These are phyloP conservation scores for Pitta sordida DNA, from an alignment of 2,113 vertebrate genomes.

Conservation along the genomic window DNA sequence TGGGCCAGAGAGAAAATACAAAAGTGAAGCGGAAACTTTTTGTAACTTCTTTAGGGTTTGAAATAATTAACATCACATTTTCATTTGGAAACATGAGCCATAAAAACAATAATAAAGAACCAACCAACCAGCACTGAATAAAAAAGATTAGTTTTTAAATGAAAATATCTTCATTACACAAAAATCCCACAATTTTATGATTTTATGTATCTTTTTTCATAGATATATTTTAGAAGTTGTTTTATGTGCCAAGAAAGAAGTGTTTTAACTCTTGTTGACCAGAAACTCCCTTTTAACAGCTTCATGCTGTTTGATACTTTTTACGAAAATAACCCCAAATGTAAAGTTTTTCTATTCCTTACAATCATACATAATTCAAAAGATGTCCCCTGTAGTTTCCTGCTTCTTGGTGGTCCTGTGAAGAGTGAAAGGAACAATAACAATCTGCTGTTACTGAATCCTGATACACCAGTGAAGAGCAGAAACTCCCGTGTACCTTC, in stretches of 20 bases:
- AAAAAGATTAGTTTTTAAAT: too few species aligned
- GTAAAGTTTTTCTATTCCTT: neutral
- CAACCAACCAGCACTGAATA: too few species aligned
- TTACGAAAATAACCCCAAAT: neutral
- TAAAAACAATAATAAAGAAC: too few species aligned
- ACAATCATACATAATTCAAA: neutral
- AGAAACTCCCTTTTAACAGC: neutral
- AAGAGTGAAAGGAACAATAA: neutral
- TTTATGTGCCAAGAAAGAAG: neutral
- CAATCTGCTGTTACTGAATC: neutral
- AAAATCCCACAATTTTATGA: fast-evolving
- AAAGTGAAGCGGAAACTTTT: neutral
- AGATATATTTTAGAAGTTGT: neutral
- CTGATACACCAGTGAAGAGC: neutral
- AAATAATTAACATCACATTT: too few species aligned
- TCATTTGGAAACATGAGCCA: too few species aligned
- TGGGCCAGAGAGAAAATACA: neutral
- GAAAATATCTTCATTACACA: neutral
- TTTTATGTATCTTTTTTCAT: neutral
- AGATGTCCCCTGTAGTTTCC: neutral
- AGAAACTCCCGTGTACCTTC: neutral
- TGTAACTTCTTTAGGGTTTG: neutral
- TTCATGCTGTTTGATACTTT: neutral
- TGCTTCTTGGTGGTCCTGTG: neutral
- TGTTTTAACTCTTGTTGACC: neutral